Evolutionary conservation across 2,113 vertebrate species (phyloP).

Genomic region (Micromys minutus): DNA sequence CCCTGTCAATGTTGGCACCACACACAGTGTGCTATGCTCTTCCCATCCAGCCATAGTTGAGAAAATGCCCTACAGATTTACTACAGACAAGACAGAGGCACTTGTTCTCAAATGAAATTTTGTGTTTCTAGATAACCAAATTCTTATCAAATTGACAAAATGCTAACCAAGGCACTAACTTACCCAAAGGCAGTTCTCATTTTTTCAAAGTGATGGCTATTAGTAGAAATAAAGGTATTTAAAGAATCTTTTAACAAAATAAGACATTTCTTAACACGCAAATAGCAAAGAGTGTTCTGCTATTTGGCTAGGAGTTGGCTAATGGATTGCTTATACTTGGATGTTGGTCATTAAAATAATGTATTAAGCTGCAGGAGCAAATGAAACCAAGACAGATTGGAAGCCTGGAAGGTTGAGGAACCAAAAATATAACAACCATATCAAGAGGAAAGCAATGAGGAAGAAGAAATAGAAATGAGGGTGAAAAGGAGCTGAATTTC

Average conservation of each 20-base stretch:
- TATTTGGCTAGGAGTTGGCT: neutral
- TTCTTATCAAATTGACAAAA: neutral
- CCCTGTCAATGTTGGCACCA: neutral
- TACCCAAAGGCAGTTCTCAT: neutral
- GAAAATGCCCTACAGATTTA: neutral
- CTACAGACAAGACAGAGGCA: neutral
- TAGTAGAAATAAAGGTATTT: neutral
- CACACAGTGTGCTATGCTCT: neutral
- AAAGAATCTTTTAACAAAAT: neutral
- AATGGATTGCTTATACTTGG: neutral
- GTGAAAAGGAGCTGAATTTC: neutral
- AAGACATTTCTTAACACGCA: neutral
- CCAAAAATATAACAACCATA: neutral
- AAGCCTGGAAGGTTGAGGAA: neutral
- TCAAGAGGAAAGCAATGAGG: neutral
- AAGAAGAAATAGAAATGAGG: neutral
- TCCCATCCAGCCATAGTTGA: no score
- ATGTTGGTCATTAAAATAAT: neutral
- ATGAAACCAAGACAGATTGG: neutral
- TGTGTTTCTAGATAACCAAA: neutral
- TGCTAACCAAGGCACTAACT: neutral
- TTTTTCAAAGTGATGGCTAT: slow-evolving; percentile 28
- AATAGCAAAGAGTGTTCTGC: neutral
- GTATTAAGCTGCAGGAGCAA: neutral
- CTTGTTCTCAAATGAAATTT: neutral